Conservation (phyloP, 53 echinoderm and acorn worm genomes). For the Arbacia lixula region DNA sequence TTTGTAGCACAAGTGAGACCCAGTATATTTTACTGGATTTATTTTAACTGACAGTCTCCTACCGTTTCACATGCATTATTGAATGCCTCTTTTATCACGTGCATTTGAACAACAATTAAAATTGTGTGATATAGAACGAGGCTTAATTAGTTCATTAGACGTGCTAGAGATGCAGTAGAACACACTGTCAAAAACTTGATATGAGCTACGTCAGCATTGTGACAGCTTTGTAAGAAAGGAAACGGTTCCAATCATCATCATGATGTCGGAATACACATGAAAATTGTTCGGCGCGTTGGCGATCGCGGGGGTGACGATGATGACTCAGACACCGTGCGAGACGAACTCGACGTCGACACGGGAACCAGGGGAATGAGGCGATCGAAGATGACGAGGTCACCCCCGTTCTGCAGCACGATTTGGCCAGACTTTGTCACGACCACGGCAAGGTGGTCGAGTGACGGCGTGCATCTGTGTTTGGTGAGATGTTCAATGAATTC, state of each 20-base stretch:
- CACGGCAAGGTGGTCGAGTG: constrained; percentile 25
- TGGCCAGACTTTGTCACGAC: constrained; percentile 21
- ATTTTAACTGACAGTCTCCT: no score
- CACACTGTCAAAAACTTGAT: no score
- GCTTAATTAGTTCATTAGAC: background rate
- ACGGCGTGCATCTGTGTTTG: constrained; percentile 15
- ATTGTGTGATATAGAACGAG: background rate
- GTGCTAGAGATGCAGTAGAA: no score
- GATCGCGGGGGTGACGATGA: constrained; percentile 29
- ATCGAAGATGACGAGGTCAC: constrained; percentile 18
- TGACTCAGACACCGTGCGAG: background rate
- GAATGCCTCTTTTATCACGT: no score
- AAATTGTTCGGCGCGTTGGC: constrained; percentile 18
- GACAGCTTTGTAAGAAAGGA: no score
- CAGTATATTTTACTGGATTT: no score
- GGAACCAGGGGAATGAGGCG: constrained; percentile 40
- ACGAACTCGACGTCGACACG: background rate
- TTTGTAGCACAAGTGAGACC: no score
- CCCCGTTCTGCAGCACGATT: constrained; percentile 40
- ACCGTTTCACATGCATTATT: no score
- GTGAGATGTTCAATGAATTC: constrained; percentile 20
- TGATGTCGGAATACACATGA: constrained; percentile 50
- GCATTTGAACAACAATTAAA: no score
- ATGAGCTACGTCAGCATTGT: no score
- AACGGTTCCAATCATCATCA: no score